phyloP scores from a whole-genome alignment of 1,140 invertebrate species.

The Papilio xuthus region DNA sequence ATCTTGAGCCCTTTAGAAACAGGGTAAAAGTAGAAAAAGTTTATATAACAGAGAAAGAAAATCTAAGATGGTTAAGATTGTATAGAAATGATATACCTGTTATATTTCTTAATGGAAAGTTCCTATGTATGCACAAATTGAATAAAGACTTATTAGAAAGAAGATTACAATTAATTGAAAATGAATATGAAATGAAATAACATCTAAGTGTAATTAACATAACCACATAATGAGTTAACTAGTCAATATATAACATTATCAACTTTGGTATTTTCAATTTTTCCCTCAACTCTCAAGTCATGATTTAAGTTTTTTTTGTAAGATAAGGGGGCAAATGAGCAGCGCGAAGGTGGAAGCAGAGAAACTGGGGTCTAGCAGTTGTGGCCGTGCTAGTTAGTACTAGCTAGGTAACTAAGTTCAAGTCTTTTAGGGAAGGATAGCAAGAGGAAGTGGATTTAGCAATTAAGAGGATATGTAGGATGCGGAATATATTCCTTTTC shows the following conservation, averaged over 20 bases:
- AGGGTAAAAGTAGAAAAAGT: constrained; percentile 86
- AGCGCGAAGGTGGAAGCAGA: too few relatives aligned
- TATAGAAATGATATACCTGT: constrained; percentile 94
- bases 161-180: constrained; percentile 62
- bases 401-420: too few relatives aligned
- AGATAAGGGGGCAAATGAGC: too few relatives aligned
- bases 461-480: too few relatives aligned
- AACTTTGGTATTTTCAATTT: constrained; percentile 4
- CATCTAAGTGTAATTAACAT: neutral
- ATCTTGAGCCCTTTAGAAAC: constrained; percentile 84
- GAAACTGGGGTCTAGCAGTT: too few relatives aligned
- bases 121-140: constrained; percentile 91
- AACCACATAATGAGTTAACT: neutral
- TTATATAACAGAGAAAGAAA: constrained; percentile 88
- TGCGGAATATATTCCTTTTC: too few relatives aligned
- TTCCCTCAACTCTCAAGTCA: neutral
- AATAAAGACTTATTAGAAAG: constrained; percentile 78
- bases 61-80: constrained; percentile 87
- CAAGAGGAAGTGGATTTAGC: too few relatives aligned
- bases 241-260: neutral
- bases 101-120: constrained; percentile 91
- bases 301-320: too few relatives aligned
- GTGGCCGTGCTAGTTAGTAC: too few relatives aligned
- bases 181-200: constrained; percentile 43
- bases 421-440: too few relatives aligned